phyloP scores from a whole-genome alignment of 2,888 invertebrate species.

The Drosophila tanythrix region DNA sequence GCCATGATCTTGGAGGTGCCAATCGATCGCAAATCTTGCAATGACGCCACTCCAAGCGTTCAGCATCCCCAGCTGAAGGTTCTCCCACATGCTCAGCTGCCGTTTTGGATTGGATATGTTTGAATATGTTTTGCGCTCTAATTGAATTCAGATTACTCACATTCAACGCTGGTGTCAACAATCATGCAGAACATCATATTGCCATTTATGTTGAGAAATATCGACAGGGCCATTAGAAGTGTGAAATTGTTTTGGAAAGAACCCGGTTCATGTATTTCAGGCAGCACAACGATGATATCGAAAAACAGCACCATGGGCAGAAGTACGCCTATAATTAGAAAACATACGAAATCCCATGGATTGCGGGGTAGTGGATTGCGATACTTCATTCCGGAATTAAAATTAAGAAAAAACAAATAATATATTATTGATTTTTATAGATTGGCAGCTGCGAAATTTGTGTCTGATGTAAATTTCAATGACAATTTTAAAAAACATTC shows the following conservation, averaged over 20 bases:
- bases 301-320: conserved; percentile 79
- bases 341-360: conserved; percentile 45
- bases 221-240: conserved; percentile 88
- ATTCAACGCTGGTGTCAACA: conserved; percentile 90
- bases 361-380: conserved; percentile 28
- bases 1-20: conserved; percentile 94
- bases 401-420: neutral
- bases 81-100: neutral
- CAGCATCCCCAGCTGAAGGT: neutral
- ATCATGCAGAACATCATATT: conserved; percentile 91
- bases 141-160: conserved; percentile 74
- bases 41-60: conserved; percentile 11
- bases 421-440: neutral
- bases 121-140: neutral
- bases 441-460: neutral
- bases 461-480: neutral
- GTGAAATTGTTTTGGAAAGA: conserved; percentile 87
- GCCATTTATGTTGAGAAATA: conserved; percentile 91
- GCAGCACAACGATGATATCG: conserved; percentile 89
- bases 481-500: neutral
- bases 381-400: conserved; percentile 35
- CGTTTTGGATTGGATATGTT: neutral
- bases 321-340: conserved; percentile 65
- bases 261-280: conserved; percentile 87
- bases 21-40: conserved; percentile 88